Evolutionary conservation across 2,888 invertebrate genomes (phyloP), one percentile per base, ranked within the genome.

Genomic region (Eupithecia vulgata): DNA sequence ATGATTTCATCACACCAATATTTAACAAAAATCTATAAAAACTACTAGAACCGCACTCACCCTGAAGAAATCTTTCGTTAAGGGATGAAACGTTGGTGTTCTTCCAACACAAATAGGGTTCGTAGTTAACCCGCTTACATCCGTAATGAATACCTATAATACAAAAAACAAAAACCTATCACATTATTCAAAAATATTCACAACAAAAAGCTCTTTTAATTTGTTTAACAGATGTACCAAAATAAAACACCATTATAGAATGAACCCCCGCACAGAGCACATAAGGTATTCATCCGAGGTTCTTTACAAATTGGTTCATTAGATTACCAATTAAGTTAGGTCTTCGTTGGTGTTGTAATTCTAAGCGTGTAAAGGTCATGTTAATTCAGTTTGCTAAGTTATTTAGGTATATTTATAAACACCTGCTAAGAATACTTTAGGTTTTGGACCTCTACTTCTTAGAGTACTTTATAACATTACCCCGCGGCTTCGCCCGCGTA

Each of bases 311-410:
- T 35, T 61, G 70, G 72, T 42, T 57, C 37, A 62, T 70, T 62
- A 59, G 8, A 48, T 45, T 35, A 57, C 68, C 70, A 75, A 75
- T 72, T 75, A 68, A 61, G 64, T 61, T 66, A 65, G 74, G 65
- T 68, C 71, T 71, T 71, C 37, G 40, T 48, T 66, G 34, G 48
- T 48, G 68, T 65, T 64, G 48, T 68, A 74, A 74, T 74, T 71
- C 68, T 61, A 66, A 17, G 40, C 59, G 48, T 71, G 68, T 68
- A 74, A 71, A 74, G 74, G 71, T 74, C 74, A 74, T 40, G 71
- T 25, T 71, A 71, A 71, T 68, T 71, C n/a, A 64, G 64, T 64
- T 64, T 17, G 10, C 17, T 61, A 61, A 34, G 34, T 30, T 61
- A 61, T 34, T 61, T 34, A 57, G 57, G 57, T 57, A 57, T 34